Base-by-base conservation (phyloP, 2,888 invertebrate species). In the Neoscelio sp. region DNA sequence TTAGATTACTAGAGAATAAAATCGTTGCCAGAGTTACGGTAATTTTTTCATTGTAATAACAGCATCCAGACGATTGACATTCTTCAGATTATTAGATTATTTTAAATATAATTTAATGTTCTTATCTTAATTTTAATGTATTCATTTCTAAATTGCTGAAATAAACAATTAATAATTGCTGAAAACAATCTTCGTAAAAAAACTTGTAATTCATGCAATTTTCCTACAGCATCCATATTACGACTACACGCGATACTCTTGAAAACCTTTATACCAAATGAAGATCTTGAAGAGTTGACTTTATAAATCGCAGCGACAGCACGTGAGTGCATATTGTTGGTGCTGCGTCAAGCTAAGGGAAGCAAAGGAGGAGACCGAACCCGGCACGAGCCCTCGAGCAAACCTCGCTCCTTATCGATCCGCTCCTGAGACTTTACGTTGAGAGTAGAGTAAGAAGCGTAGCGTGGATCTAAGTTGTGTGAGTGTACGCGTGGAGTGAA, bases 351-450 rank as follows among this genome's bases (percentile, higher is more conserved):
- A 80, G 84, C 80, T 83, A 83, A 85, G 85, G 85, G 84, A 83
- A 80, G 81, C 83, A 83, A n/a, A 85, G 86, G 84, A 87, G 85
- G 85, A 86, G 85, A 85, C 84, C 85, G 85, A 86, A 85, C 86
- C 84, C 84, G 84, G 88, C 86, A 85, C 86, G 87, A 88, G 88
- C 85, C 86, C 86, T 87, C 83, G 85, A 86, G 86, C 85, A 83
- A 88, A 88, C 87, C 87, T 87, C 85, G 89, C 86, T 89, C 86
- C 88, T 89, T 89, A 89, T 89, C 89, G 89, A 89, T 89, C 89
- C 86, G 86, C 87, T 85, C 85, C 87, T 87, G 86, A 89, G 88
- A 88, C 87, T 84, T 83, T 83, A 82, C 83, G 78, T 73, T 78
- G 80, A 82, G 80, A 78, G 77, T 68, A 78, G 60, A 80, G 80